Percentiles rank a stretch among this genome's conserved stretches.
These are phyloP conservation scores for Polypedilum vanderplanki DNA, from an alignment of 1,140 invertebrate genomes.

Conservation along the genomic window DNA sequence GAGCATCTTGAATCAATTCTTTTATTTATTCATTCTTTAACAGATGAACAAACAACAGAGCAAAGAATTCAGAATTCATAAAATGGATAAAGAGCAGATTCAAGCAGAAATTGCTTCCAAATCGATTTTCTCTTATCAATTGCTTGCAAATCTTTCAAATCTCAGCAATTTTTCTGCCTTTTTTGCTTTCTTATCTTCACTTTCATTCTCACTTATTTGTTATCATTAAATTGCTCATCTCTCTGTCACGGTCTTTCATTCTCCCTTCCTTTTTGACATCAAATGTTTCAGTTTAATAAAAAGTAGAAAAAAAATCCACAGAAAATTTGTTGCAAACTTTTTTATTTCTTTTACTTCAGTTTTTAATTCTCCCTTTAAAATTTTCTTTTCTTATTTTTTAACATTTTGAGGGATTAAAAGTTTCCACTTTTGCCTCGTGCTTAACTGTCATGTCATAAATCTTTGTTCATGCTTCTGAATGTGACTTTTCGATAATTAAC, in stretches of 20 bases:
- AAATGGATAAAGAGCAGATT: background rate
- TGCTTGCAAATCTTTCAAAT: background rate
- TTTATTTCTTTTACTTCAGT: no score
- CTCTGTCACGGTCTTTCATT: background rate
- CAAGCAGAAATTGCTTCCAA: conserved; percentile 11
- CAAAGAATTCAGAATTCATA: background rate
- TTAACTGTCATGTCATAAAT: no score
- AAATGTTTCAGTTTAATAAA: background rate
- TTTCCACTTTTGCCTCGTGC: no score
- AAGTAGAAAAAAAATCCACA: no score
- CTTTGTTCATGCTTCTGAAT: background rate
- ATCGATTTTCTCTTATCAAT: conserved; percentile 7
- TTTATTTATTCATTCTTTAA: background rate
- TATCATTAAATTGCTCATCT: conserved; percentile 9
- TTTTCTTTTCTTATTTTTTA: no score
- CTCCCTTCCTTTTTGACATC: no score
- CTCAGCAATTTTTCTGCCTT: background rate
- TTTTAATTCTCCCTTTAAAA: no score
- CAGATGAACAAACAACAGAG: background rate
- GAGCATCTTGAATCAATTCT: background rate
- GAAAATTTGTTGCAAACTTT: background rate
- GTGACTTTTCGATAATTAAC: background rate
- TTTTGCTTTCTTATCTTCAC: background rate
- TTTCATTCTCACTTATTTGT: background rate
- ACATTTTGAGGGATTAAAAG: no score